These are phyloP conservation scores for Thereva nobilitata DNA, from an alignment of 2,888 invertebrate species.

Conservation along the genomic window DNA sequence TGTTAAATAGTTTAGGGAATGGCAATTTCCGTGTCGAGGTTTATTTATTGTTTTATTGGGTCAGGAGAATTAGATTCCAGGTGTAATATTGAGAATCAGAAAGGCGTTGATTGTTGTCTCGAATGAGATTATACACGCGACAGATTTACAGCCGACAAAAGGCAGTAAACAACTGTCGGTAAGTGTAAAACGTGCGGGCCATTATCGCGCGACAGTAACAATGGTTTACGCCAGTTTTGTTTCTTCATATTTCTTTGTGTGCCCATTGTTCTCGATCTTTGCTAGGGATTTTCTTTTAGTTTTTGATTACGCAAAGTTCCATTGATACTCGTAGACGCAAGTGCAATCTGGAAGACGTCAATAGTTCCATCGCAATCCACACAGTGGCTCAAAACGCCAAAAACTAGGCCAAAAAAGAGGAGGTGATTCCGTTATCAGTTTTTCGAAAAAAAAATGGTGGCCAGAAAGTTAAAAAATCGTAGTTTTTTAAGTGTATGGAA, in stretches of 20 bases:
- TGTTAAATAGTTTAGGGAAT: not conserved
- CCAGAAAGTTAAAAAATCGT: no score
- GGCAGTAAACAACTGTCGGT: constrained; percentile 21
- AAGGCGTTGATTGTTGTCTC: constrained; percentile 22
- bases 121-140: constrained; percentile 13
- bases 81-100: not conserved
- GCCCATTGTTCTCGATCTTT: constrained; percentile 4
- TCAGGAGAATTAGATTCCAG: not conserved
- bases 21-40: constrained; percentile 14
- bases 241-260: constrained; percentile 22
- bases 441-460: no score
- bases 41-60: no score
- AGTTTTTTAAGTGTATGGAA: no score
- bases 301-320: constrained; percentile 16
- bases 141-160: constrained; percentile 16
- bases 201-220: constrained; percentile 23
- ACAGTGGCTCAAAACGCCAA: no score
- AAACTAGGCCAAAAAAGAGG: no score
- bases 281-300: constrained; percentile 2
- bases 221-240: constrained; percentile 5
- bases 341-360: not conserved
- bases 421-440: no score
- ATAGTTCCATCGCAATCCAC: constrained; percentile 16
- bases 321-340: not conserved
- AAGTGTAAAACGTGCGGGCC: constrained; percentile 8